Base-by-base conservation (phyloP, 2,113 vertebrate species). In the Stictonetta naevosa region DNA sequence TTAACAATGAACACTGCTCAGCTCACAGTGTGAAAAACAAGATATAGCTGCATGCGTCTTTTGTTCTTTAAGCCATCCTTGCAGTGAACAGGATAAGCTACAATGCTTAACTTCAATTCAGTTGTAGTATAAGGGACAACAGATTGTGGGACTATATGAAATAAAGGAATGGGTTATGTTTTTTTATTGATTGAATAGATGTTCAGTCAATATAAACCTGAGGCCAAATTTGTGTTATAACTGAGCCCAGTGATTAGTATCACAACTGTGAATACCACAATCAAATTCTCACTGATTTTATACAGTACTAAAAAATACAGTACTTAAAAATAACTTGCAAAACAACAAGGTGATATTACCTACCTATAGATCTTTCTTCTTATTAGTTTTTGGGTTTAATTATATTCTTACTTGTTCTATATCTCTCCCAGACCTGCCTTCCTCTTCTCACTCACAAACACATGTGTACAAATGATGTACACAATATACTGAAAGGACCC, bases 131-230 rank as follows among this genome's bases (percentile, higher is more conserved):
- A 50, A 33, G 58, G 83, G 63, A 64, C 31, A 19, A 55, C 67
- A 86, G 63, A 58, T 74, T 73, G 73, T 66, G 63, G 82, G 66
- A 85, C 56, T 72, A 93, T 63, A 78, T 79, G 90, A 96, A 96
- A 94, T 95, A 85, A 93, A 93, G 77, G 50, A 80, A 80, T n/a
- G 71, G 38, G 46, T 82, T 88, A 86, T 85, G 76, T 3, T 72
- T 96, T 95, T 96, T 92, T 95, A 94, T 84, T 95, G 92, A 95
- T 92, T 82, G 68, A 94, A 90, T 94, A n/a, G 92, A 95, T 90
- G 86, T 96, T 95, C 86, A 93, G 92, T 92, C 83, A 89, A 91
- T 97, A 75, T 76, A 53, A 94, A 97, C 92, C 82, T 22, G 90
- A 90, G 97, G 91, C 95, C 88, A 92, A 67, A 92, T 94, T 94